These are phyloP conservation scores for Apomyelois bistriatella DNA, from an alignment of 2,888 invertebrate genomes.

Conservation along the genomic window DNA sequence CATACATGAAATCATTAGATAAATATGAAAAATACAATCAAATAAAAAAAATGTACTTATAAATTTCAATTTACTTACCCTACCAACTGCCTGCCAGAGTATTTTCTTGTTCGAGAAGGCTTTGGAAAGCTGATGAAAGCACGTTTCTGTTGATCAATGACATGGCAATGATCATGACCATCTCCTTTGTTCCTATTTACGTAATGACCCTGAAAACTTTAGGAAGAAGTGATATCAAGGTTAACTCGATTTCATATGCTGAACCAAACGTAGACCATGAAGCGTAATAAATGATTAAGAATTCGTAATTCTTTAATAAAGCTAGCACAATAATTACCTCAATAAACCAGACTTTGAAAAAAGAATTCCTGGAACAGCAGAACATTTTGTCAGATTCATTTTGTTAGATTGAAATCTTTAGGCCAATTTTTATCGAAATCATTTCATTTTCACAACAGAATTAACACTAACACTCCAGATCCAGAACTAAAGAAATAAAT, in stretches of 20 bases:
- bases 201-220: slow-evolving; percentile 77
- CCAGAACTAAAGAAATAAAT: no score
- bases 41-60: slow-evolving; percentile 52
- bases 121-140: slow-evolving; percentile 59
- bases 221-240: slow-evolving; percentile 27
- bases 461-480: no score
- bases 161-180: slow-evolving; percentile 57
- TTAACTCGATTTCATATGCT: background rate
- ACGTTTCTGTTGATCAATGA: slow-evolving; percentile 42
- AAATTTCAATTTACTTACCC: no score
- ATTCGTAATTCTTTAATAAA: no score
- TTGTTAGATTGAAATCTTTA: slow-evolving; percentile 16
- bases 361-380: slow-evolving; percentile 30
- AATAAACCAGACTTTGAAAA: slow-evolving; percentile 33
- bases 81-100: slow-evolving; percentile 86
- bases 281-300: no score
- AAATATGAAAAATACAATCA: no score
- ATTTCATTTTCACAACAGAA: background rate
- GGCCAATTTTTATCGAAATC: background rate
- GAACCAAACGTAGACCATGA: no score
- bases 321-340: slow-evolving; percentile 31
- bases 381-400: slow-evolving; percentile 45
- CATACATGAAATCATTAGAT: no score
- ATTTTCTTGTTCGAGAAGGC: slow-evolving; percentile 80
- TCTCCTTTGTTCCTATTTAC: slow-evolving; percentile 55